These are phyloP conservation scores for Philopedon plagiatum DNA, from an alignment of 2,888 invertebrate genomes.

Conservation along the genomic window DNA sequence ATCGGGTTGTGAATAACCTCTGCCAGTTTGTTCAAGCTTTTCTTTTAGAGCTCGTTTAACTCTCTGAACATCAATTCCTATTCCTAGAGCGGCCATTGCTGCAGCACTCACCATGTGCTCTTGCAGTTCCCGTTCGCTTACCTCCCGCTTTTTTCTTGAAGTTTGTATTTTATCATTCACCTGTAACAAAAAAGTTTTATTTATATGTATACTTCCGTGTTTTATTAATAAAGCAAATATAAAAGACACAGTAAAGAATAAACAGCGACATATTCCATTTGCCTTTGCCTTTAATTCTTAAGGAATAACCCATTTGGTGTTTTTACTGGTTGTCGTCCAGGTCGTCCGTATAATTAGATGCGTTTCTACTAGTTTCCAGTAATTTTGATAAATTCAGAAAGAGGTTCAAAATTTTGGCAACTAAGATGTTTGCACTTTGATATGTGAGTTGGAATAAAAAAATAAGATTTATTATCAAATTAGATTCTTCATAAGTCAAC, in stretches of 20 bases:
- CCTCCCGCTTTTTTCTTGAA: conserved; percentile 55
- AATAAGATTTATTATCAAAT: too few species aligned
- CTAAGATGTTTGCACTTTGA: too few species aligned
- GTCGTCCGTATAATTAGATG: too few species aligned
- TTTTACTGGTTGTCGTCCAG: too few species aligned
- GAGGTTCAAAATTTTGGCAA: too few species aligned
- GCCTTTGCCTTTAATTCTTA: too few species aligned
- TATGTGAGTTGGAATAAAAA: too few species aligned
- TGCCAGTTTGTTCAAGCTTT: conserved; percentile 73
- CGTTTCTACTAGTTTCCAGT: too few species aligned
- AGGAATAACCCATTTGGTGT: too few species aligned
- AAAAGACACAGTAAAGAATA: background rate
- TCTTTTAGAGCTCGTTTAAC: conserved; percentile 74
- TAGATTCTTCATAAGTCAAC: too few species aligned
- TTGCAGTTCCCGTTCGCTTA: conserved; percentile 65
- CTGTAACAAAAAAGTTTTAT: conserved; percentile 40
- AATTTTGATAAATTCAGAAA: too few species aligned
- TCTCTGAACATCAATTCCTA: conserved; percentile 74
- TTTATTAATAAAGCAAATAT: background rate
- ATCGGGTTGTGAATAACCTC: conserved; percentile 78
- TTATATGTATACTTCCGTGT: background rate
- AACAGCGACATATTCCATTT: too few species aligned
- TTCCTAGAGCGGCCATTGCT: conserved; percentile 72
- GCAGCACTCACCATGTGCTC: conserved; percentile 68
- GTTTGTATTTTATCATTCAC: conserved; percentile 50